Evolutionary conservation across 1,140 invertebrate species (phyloP), one percentile per base, ranked within the genome.

Genomic region (Chelonus insularis): DNA sequence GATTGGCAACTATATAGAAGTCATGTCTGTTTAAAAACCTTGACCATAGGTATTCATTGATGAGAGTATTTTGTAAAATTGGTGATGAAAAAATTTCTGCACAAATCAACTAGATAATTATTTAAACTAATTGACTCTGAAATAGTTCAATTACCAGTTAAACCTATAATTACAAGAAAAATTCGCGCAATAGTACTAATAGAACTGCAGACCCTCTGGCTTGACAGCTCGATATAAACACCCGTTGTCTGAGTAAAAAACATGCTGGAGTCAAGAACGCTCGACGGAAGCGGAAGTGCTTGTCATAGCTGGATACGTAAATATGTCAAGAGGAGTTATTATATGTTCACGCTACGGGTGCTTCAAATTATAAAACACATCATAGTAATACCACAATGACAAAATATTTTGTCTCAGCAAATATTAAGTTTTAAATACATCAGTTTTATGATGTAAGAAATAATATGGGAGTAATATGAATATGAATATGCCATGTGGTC

Each of bases 281-380:
- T 29, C 60, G 50, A 66, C 76, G 78, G 76, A 80, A 80, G 72
- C 78, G 77, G 78, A 80, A 79, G 73, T 76, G 72, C 68, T 73
- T 76, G 77, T 79, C 77, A 79, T 74, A 79, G 69, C 74, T 78
- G 73, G 71, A 71, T 76, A 77, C 69, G 75, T 73, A 78, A 78
- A 79, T 72, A 74, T 66, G 67, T 65, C 63, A 57, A 57, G 41
- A 63, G 56, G 51, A 43, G 64, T 68, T 75, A 73, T 75, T 77
- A 75, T 71, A 76, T 74, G 72, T 77, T 78, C 75, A 73, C 70
- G 72, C 68, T 72, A 73, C 73, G 70, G 68, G 71, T 70, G 69
- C 67, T 36, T 34, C 29, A 52, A 34, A 55, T 55, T 37, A 12
- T 37, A 20, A 37, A 23, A 34, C 12, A 18, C 21, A 52, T 39